A percentile compares a stretch with the other conserved stretches of the same genome.
These are phyloP conservation scores for Xiphophorus couchianus DNA, from an alignment of 2,113 vertebrate species.

Conservation along the genomic window DNA sequence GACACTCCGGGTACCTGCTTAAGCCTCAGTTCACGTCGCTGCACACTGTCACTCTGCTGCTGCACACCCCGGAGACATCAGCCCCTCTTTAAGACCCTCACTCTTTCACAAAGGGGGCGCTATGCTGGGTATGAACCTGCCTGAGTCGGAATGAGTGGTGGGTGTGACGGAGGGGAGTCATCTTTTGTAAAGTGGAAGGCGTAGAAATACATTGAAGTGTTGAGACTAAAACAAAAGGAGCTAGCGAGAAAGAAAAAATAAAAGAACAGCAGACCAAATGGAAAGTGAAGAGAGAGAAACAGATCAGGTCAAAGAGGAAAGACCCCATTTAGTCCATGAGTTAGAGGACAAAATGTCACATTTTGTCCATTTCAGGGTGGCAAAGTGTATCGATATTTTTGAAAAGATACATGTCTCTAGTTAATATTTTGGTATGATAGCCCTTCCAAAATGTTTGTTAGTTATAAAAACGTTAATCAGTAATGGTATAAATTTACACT, in stretches of 20 bases:
- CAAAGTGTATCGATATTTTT: too few relatives aligned
- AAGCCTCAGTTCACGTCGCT: constrained; percentile 72
- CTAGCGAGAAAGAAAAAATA: constrained; percentile 31
- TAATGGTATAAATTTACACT: too few relatives aligned
- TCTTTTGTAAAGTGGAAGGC: constrained; percentile 5
- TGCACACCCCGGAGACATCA: constrained; percentile 41
- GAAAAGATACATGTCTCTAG: too few relatives aligned
- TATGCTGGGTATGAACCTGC: constrained; percentile 24
- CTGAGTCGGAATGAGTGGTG: constrained; percentile 33
- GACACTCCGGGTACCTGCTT: constrained; percentile 60
- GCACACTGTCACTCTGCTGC: constrained; percentile 60
- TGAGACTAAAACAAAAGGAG: neutral
- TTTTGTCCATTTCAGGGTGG: too few relatives aligned
- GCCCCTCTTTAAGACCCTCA: constrained; percentile 43
- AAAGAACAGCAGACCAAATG: constrained; percentile 42
- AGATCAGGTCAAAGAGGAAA: constrained; percentile 56
- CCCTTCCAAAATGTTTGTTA: too few relatives aligned
- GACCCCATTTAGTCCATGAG: constrained; percentile 16
- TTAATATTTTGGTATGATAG: too few relatives aligned
- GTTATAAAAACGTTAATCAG: too few relatives aligned
- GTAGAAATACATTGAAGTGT: constrained; percentile 12
- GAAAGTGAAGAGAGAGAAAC: constrained; percentile 30
- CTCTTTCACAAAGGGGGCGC: constrained; percentile 25
- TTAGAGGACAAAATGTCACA: too few relatives aligned
- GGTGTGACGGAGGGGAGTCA: constrained; percentile 3